phyloP scores from a whole-genome alignment of 1,140 invertebrate species.

The Vanessa atalanta region DNA sequence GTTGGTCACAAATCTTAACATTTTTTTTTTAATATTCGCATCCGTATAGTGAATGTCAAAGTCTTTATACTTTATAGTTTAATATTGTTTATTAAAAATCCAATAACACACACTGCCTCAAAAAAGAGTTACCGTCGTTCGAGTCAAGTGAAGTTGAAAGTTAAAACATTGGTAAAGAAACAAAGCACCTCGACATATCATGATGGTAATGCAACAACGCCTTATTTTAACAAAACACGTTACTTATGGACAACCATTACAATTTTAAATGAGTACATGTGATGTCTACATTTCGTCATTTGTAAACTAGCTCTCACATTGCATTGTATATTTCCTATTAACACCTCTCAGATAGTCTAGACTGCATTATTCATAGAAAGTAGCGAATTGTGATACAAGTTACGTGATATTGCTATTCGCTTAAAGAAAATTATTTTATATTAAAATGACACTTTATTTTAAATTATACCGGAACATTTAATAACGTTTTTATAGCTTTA shows the following conservation, averaged over 20 bases:
- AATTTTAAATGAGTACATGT: constrained; percentile 23
- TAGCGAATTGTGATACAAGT: background rate
- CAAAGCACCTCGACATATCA: background rate
- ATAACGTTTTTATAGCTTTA: no score
- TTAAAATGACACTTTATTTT: no score
- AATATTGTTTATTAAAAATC: no score
- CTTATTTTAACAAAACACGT: background rate
- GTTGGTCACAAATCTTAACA: no score
- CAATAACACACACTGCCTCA: no score
- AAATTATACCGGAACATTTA: no score
- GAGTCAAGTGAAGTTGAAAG: background rate
- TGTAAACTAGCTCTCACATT: constrained; percentile 24
- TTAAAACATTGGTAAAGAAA: background rate
- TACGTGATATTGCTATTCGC: no score
- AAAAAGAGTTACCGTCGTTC: no score
- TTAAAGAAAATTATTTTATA: no score
- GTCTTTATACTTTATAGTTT: no score
- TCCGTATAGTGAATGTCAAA: no score
- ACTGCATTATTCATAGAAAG: constrained; percentile 20
- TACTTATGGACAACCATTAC: constrained; percentile 4
- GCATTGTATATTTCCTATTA: constrained; percentile 25
- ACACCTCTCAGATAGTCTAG: constrained; percentile 12
- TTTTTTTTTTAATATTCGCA: no score
- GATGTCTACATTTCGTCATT: constrained; percentile 19
- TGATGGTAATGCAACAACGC: background rate